Evolutionary conservation across 2,888 invertebrate genomes (phyloP), one percentile per base, ranked within the genome.

Genomic region (Lamellibrachia satsuma): DNA sequence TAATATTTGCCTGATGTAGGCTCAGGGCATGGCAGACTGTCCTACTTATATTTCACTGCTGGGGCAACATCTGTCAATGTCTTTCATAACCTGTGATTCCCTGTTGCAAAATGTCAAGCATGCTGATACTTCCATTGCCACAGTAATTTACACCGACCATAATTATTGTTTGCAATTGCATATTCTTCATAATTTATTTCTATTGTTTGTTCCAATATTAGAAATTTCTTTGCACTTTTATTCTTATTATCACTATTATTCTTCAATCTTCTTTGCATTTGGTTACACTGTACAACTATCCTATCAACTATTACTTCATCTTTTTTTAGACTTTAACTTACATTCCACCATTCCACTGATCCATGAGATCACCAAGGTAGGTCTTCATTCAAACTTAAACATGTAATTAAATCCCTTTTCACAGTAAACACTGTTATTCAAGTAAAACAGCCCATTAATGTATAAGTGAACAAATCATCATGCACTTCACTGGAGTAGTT

Each of bases 1-100:
- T 22, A 39, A 39, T 39, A 75, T 75, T 75, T 6, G 75, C 75
- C 15, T 22, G 22, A 22, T 75, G 75, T 22, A 15, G 75, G 75
- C 75, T 3, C 75, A 75, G 60, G 60, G 60, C 11, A 22, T 4
- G 22, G 75, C 22, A 75, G 75, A 75, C 75, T 75, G 75, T 1
- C 75, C 75, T 22, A 22, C 75, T 75, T 22, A 75, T 75, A 75
- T 75, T 75, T 75, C 75, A 75, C 75, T n/a, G 39, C 75, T 75
- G 75, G 75, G 75, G n/a, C n/a, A 75, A 75, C 75, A 75, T 75
- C 75, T 75, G 75, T 75, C 75, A 75, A n/a, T 75, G 75, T 75
- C 75, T 75, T 75, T 75, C 22, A 75, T 75, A 75, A 75, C n/a
- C 15, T 75, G 75, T 75, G 22, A 75, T 75, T 75, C 75, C 3